phyloP scores from a whole-genome alignment of 2,888 invertebrate genomes.

The Orthosia gracilis region DNA sequence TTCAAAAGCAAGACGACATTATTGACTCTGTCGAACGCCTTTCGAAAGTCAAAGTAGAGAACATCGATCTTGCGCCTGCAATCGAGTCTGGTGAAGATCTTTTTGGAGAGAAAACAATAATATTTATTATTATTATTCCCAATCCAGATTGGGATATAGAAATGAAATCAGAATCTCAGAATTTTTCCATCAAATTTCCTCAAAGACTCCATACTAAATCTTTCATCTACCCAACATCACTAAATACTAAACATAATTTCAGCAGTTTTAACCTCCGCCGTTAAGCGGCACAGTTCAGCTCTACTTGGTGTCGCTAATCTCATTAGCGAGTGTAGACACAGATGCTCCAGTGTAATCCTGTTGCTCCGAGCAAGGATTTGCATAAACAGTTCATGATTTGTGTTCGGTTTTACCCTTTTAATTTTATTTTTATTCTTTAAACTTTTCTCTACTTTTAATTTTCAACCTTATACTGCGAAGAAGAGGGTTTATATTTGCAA shows the following conservation, averaged over 20 bases:
- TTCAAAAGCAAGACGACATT: too few relatives aligned
- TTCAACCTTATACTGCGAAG: conserved; percentile 32
- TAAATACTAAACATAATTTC: conserved; percentile 60
- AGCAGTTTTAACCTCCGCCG: conserved; percentile 68
- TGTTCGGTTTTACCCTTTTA: conserved; percentile 72
- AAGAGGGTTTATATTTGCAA: conserved; percentile 19
- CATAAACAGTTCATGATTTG: conserved; percentile 82
- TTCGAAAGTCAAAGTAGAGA: too few relatives aligned
- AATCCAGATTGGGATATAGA: too few relatives aligned
- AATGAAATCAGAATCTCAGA: too few relatives aligned
- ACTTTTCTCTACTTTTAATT: conserved; percentile 27
- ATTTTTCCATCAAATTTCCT: too few relatives aligned
- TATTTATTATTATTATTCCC: too few relatives aligned
- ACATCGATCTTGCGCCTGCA: too few relatives aligned
- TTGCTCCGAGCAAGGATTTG: conserved; percentile 78
- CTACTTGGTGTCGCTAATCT: conserved; percentile 82
- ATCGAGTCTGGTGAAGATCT: too few relatives aligned
- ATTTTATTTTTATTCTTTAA: conserved; percentile 60
- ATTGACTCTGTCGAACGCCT: too few relatives aligned
- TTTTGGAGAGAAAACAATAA: too few relatives aligned
- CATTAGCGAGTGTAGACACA: conserved; percentile 84
- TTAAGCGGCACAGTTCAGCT: conserved; percentile 70
- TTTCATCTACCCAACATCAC: not conserved
- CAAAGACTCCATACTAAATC: not conserved
- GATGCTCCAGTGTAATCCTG: conserved; percentile 82